Evolutionary conservation across 2,113 vertebrate species (phyloP), one percentile per base, ranked within the genome.

Genomic region (Dermatemys mawii): DNA sequence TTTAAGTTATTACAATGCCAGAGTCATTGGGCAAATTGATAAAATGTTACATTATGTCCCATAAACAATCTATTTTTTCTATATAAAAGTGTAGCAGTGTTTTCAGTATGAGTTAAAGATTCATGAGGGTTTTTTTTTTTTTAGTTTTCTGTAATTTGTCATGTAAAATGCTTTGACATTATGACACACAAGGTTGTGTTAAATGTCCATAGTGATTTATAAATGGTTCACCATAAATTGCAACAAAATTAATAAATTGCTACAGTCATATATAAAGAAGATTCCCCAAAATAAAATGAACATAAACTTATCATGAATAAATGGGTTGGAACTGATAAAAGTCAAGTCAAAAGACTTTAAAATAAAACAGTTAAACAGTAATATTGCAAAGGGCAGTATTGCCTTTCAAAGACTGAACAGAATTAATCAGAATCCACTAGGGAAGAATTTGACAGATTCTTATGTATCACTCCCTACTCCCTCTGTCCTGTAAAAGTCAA

Each of bases 401-500:
- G 22, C 11, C 22, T 84, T 93, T 50, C 44, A 9, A 79, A 83
- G 84, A 8, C 3, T 10, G 73, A 84, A 49, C 2, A n/a, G 0
- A 91, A 87, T 48, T 89, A 85, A 1, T 49, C 4, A 60, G 81
- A 49, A 80, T 54, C 50, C 70, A 63, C 48, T 55, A 29, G 54
- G 89, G 5, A 41, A 70, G 49, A 51, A 11, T 67, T 21, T 67
- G 60, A n/a, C 8, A 67, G 60, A 11, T 17, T n/a, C 8, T 70
- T 11, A 80, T 21, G 2, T 70, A 6, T 76, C 5, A 83, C 53
- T 81, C 14, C 13, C 51, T 81, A n/a, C n/a, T 63, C 3, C 14
- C 60, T 35, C n/a, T n/a, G 60, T n/a, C 60, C n/a, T 14, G n/a
- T 55, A 83, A 90, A 91, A 90, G 81, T 53, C 12, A 53, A 22